Evolutionary conservation across 2,888 invertebrate species (phyloP), one percentile per base, ranked within the genome.

Genomic region (Drosophila hamatofila): DNA sequence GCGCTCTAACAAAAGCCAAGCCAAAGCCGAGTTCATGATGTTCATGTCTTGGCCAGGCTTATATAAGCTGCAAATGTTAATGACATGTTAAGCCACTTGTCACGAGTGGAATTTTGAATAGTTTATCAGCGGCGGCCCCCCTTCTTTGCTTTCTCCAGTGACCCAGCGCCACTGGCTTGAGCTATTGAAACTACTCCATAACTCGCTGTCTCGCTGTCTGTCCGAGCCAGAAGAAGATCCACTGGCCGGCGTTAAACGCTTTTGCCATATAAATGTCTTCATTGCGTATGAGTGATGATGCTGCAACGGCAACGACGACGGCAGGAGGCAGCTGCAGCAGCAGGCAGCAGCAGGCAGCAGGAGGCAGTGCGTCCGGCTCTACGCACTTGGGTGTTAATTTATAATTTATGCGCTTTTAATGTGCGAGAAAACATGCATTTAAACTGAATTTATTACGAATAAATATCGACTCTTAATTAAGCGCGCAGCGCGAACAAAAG

Each of bases 331-430:
- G 11, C 33, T 11, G 33, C 33, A 33, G 3, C 11, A 3, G 33
- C 35, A 37, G 35, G 25, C 25, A 9, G 11, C 33, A 11, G 33
- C 33, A 33, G 33, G 3, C 11, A 3, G 33, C 35, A 37, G 35
- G 35, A 37, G 35, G 35, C 35, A 16, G 35, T 21, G 21, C n/a
- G 21, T 37, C 59, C 21, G 42, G 56, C 41, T 72, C 44, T 42
- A 85, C 86, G 83, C 88, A 87, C 78, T 84, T 84, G 86, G 90
- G 90, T 90, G 90, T 90, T 89, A 82, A 87, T 90, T 88, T 88
- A 74, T 79, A 90, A 87, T 87, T 87, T 90, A 87, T 87, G 89
- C 88, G 85, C 78, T 87, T 87, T 87, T 87, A 87, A 87, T 87
- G 90, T 78, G 86, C 75, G 80, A 88, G 88, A 81, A 90, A 88